These are phyloP conservation scores for Dastarcus helophoroides DNA, from an alignment of 2,888 invertebrate species.

Conservation along the genomic window DNA sequence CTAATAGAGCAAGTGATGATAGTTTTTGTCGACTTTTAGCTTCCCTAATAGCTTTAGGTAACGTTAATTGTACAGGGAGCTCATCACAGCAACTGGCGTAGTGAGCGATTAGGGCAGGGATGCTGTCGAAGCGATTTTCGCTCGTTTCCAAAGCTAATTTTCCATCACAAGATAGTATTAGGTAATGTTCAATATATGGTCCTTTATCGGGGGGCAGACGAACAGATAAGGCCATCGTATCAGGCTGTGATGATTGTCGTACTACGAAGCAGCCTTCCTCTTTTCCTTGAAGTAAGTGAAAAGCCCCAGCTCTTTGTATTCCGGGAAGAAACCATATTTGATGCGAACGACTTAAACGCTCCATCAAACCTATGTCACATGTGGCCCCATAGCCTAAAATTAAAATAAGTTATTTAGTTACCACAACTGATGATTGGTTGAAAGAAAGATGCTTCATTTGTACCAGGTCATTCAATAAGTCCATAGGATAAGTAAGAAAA, in stretches of 20 bases:
- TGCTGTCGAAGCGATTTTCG: constrained; percentile 83
- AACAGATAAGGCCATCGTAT: constrained; percentile 92
- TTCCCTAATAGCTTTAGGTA: constrained; percentile 76
- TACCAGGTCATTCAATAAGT: too few relatives aligned
- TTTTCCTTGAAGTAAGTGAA: constrained; percentile 86
- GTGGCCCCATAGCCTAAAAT: constrained; percentile 54
- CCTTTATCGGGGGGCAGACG: constrained; percentile 77
- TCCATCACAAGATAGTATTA: constrained; percentile 75
- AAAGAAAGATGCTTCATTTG: too few relatives aligned
- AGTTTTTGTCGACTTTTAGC: constrained; percentile 85
- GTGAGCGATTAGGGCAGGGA: constrained; percentile 85
- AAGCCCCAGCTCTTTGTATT: constrained; percentile 85
- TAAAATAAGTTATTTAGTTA: too few relatives aligned
- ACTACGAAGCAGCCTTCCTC: constrained; percentile 94
- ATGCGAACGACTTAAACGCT: constrained; percentile 81
- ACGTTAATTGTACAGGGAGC: constrained; percentile 76
- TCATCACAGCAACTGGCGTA: constrained; percentile 92
- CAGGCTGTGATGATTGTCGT: constrained; percentile 83
- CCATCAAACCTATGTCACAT: constrained; percentile 75
- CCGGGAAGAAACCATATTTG: constrained; percentile 94
- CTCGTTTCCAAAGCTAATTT: constrained; percentile 86
- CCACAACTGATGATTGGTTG: too few relatives aligned
- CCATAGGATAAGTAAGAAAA: too few relatives aligned
- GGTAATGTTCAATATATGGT: constrained; percentile 91
- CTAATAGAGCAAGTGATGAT: constrained; percentile 78